These are phyloP conservation scores for Psix sp. DNA, from an alignment of 1,140 invertebrate species.

Conservation along the genomic window DNA sequence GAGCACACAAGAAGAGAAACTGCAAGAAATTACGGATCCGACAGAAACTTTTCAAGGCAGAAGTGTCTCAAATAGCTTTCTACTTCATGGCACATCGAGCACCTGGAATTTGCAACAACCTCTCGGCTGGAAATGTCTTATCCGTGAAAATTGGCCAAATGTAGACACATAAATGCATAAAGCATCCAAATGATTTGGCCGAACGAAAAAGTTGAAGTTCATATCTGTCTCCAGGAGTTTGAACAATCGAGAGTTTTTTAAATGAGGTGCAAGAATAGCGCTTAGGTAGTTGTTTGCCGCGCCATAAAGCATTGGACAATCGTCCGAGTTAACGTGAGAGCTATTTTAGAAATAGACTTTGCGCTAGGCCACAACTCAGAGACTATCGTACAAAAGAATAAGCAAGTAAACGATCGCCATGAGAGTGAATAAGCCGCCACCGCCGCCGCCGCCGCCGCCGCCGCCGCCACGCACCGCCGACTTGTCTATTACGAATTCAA, in stretches of 20 bases:
- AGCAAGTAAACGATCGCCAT: constrained; percentile 28
- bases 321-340: constrained; percentile 51
- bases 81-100: constrained; percentile 62
- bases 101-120: constrained; percentile 49
- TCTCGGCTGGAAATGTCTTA: constrained; percentile 26
- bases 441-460: no score
- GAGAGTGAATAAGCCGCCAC: constrained; percentile 14
- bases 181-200: no score
- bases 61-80: constrained; percentile 58
- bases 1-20: constrained; percentile 35
- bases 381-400: constrained; percentile 50
- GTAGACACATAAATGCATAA: constrained; percentile 13
- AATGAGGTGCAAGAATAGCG: constrained; percentile 39
- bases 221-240: constrained; percentile 21
- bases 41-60: constrained; percentile 39
- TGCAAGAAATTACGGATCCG: constrained; percentile 37
- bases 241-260: constrained; percentile 9
- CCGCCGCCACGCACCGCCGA: constrained; percentile 16
- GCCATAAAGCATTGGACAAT: constrained; percentile 61
- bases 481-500: constrained; percentile 43
- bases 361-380: constrained; percentile 30
- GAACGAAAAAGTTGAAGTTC: constrained; percentile 2
- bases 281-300: constrained; percentile 47
- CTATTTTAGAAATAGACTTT: constrained; percentile 60
- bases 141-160: constrained; percentile 37